phyloP scores from a whole-genome alignment of 2,888 invertebrate species.

The Callyntrura guangdongensis region DNA sequence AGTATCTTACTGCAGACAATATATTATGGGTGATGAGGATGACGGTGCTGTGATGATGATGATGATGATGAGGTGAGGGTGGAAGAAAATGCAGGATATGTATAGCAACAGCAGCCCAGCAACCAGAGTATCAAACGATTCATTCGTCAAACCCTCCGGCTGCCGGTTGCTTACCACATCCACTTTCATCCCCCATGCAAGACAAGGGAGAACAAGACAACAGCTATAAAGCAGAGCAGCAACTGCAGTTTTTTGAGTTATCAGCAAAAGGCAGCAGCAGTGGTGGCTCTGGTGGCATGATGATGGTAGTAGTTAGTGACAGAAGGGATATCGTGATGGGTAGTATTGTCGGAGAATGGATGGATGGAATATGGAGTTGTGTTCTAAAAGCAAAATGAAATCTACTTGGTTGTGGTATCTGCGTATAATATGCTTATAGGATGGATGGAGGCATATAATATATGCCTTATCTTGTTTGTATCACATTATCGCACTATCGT shows the following conservation, averaged over 20 bases:
- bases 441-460: too few relatives aligned
- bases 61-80: conserved; percentile 40
- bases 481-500: not conserved
- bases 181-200: conserved; percentile 51
- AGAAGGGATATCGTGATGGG: not conserved
- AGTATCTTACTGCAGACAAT: not conserved
- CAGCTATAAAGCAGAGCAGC: not conserved
- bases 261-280: conserved; percentile 14
- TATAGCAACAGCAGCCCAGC: conserved; percentile 2
- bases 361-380: not conserved
- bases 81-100: conserved; percentile 70
- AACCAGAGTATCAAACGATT: conserved; percentile 42
- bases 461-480: conserved; percentile 7
- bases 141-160: conserved; percentile 69
- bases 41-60: not conserved
- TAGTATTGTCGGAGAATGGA: not conserved
- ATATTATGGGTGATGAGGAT: conserved; percentile 12
- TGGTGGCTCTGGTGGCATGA: not conserved
- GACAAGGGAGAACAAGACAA: not conserved
- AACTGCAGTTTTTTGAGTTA: conserved; percentile 21
- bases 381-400: not conserved
- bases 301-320: not conserved
- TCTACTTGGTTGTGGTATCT: not conserved
- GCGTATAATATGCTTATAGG: too few relatives aligned
- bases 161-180: conserved; percentile 57